phyloP scores from a whole-genome alignment of 2,113 vertebrate genomes.

The Apaloderma vittatum region DNA sequence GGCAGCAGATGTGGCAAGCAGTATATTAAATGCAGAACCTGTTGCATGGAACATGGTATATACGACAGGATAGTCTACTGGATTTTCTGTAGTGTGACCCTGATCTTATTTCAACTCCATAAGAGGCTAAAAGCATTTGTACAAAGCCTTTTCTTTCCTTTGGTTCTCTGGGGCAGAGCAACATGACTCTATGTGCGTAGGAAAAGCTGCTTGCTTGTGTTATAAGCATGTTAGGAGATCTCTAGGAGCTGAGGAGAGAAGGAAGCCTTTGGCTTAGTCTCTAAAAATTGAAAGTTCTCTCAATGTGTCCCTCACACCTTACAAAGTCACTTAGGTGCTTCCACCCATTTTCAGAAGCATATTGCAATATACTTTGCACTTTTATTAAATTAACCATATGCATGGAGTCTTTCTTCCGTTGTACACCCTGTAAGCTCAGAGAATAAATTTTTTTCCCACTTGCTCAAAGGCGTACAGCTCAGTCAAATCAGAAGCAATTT shows the following conservation, averaged over 20 bases:
- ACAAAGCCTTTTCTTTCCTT: not conserved
- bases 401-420: not conserved
- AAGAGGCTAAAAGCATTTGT: not conserved
- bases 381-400: conserved; percentile 12
- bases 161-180: not conserved
- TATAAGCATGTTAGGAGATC: not conserved
- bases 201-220: not conserved
- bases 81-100: not conserved
- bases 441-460: not conserved
- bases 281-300: not conserved
- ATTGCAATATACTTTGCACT: not conserved
- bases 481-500: conserved; percentile 37
- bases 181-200: not conserved
- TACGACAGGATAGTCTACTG: not conserved
- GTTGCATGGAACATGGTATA: not conserved
- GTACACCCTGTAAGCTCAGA: not conserved
- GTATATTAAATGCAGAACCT: not conserved
- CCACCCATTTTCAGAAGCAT: not conserved
- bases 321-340: not conserved
- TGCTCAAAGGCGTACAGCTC: conserved; percentile 15
- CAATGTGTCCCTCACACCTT: not conserved
- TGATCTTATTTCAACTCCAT: not conserved
- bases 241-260: not conserved
- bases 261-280: not conserved
- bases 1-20: not conserved